phyloP scores from a whole-genome alignment of 2,797 vertebrate genomes.

The Heliangelus exortis region DNA sequence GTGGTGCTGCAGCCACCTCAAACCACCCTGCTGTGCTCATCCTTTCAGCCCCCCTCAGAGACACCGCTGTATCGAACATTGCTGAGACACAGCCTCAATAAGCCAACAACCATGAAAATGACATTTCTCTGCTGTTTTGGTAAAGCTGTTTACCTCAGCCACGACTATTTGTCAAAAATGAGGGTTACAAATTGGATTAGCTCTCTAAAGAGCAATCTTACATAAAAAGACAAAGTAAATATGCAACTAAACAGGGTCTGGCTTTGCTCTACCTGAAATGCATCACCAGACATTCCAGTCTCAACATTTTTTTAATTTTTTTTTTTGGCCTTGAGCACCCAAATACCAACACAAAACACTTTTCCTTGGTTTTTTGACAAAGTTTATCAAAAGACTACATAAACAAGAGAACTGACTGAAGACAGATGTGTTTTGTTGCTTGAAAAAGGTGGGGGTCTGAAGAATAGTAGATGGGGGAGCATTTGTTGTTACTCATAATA shows the following conservation, averaged over 20 bases:
- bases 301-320: background rate
- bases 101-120: background rate
- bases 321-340: background rate
- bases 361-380: background rate
- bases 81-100: background rate
- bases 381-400: background rate
- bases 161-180: background rate
- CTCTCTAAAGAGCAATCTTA: background rate
- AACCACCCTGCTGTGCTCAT: fast-evolving
- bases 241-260: background rate
- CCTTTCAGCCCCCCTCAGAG: background rate
- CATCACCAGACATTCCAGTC: background rate
- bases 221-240: background rate
- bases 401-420: background rate
- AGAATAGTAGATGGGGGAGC: background rate
- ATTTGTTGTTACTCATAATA: background rate
- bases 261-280: background rate
- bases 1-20: background rate
- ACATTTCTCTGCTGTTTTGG: background rate
- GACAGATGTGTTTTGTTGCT: fast-evolving
- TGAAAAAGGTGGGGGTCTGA: background rate
- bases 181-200: background rate
- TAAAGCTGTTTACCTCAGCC: background rate
- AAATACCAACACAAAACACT: background rate
- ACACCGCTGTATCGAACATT: background rate